These are phyloP conservation scores for Nesoenas mayeri DNA, from an alignment of 2,113 vertebrate genomes.

Conservation along the genomic window DNA sequence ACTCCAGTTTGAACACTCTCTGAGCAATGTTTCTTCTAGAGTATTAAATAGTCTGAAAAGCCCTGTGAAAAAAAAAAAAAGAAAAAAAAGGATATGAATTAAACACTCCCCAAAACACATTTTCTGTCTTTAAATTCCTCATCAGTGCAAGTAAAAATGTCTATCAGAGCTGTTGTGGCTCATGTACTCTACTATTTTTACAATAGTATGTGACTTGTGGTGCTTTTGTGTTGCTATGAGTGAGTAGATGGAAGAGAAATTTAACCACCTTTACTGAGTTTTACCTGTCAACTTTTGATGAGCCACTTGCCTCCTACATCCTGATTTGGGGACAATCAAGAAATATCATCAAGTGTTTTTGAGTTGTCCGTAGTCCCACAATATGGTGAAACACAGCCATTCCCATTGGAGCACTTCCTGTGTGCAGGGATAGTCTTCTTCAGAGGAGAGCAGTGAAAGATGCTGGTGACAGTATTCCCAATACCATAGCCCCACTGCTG, in stretches of 20 bases:
- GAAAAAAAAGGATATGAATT: not conserved
- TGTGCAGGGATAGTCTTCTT: not conserved
- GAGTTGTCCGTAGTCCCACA: not conserved
- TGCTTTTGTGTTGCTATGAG: not conserved
- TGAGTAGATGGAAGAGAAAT: not conserved
- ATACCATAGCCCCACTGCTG: not conserved
- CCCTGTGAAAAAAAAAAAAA: not conserved
- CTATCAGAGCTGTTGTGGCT: constrained; percentile 48
- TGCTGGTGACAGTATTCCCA: not conserved
- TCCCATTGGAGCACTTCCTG: not conserved
- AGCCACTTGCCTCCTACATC: not conserved
- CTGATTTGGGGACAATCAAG: not conserved
- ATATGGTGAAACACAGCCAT: not conserved
- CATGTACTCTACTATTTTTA: constrained; percentile 31
- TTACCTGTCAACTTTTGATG: constrained; percentile 5
- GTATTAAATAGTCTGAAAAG: not conserved
- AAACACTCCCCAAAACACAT: not conserved
- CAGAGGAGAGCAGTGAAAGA: not conserved
- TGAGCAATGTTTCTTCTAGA: not conserved
- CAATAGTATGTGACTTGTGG: constrained; percentile 30
- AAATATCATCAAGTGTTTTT: not conserved
- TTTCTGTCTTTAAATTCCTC: constrained; percentile 41
- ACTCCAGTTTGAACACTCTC: not conserved
- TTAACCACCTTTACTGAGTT: not conserved
- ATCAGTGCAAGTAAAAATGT: constrained; percentile 13